Percentiles rank a stretch among this genome's conserved stretches.
These are phyloP conservation scores for Pelmatolapia mariae DNA, from an alignment of 2,113 vertebrate genomes.

Conservation along the genomic window DNA sequence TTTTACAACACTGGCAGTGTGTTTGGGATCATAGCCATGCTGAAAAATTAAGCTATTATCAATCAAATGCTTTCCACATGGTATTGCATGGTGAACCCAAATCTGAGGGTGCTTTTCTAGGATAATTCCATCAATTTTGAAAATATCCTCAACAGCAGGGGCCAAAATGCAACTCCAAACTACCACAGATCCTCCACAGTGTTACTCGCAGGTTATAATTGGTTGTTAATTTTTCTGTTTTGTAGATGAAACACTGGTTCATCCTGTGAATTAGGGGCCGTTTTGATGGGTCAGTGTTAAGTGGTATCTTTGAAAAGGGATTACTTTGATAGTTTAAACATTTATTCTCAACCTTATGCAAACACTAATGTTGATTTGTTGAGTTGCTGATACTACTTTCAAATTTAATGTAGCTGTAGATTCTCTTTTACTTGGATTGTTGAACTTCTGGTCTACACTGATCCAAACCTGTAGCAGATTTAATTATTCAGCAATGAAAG, in stretches of 20 bases:
- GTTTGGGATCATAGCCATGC: neutral
- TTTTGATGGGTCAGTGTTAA: neutral
- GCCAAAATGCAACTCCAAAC: neutral
- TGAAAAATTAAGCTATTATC: neutral
- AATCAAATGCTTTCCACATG: neutral
- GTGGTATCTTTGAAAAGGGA: neutral
- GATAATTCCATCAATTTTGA: neutral
- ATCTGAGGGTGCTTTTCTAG: neutral
- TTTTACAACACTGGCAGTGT: neutral
- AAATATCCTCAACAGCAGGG: neutral
- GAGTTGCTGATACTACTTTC: neutral
- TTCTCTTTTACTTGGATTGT: neutral
- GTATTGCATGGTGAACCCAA: neutral
- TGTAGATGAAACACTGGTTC: neutral
- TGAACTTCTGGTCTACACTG: neutral
- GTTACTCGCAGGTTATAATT: neutral
- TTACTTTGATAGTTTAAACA: neutral
- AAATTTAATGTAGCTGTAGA: neutral
- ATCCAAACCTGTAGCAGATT: neutral
- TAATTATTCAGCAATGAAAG: neutral
- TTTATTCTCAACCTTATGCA: neutral
- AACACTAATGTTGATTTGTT: neutral
- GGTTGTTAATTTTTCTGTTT: neutral
- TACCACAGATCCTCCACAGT: neutral
- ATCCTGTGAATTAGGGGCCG: neutral